phyloP scores from a whole-genome alignment of 2,797 vertebrate species.

The Lycodopsis pacificus region DNA sequence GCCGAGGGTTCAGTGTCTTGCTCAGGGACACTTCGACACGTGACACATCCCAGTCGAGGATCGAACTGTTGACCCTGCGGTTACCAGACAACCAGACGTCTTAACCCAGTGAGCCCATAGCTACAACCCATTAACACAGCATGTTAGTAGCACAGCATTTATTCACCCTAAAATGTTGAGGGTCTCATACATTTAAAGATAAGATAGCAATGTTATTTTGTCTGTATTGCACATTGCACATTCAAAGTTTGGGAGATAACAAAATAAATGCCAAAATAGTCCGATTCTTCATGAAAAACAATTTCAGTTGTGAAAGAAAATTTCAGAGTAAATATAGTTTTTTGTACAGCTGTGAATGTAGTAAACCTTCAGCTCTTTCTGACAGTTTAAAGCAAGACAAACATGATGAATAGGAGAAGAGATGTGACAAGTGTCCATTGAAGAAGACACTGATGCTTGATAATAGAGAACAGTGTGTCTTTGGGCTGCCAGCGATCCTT shows the following conservation, averaged over 20 bases:
- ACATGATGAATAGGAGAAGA: conserved; percentile 32
- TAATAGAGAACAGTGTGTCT: conserved; percentile 29
- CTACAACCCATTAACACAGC: no score
- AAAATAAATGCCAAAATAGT: not conserved
- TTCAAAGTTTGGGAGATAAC: not conserved
- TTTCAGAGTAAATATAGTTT: not conserved
- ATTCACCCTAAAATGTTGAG: no score
- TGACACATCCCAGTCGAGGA: no score
- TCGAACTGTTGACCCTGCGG: no score
- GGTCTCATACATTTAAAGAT: not conserved
- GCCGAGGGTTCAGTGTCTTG: no score
- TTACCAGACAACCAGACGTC: no score
- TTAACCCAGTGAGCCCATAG: no score
- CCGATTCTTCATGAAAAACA: not conserved
- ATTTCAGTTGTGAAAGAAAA: not conserved
- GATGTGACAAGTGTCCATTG: conserved; percentile 27
- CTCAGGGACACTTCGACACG: no score
- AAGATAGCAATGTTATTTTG: not conserved
- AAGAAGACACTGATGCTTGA: conserved; percentile 46
- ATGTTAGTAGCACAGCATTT: no score
- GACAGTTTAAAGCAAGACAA: conserved; percentile 22
- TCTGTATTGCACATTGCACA: not conserved
- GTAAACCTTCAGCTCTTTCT: not conserved
- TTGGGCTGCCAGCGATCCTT: conserved; percentile 11
- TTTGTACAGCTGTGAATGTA: conserved; percentile 3